These are phyloP conservation scores for Labeo catla DNA, from an alignment of 2,113 vertebrate genomes.

Conservation along the genomic window DNA sequence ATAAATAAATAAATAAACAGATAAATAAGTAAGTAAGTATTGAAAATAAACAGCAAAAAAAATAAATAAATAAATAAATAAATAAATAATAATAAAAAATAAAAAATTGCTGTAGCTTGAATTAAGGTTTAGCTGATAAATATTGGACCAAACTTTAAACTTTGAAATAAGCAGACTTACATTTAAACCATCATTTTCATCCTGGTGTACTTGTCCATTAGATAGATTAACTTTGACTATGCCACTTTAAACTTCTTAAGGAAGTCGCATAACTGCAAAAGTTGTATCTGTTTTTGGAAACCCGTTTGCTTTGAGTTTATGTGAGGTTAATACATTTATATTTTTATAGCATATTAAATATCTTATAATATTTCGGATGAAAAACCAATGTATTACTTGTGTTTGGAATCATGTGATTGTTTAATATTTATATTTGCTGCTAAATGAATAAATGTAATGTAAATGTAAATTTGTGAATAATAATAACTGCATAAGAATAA, in stretches of 20 bases:
- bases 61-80: too few relatives aligned
- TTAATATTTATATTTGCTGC: too few relatives aligned
- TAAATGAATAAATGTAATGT: too few relatives aligned
- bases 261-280: neutral
- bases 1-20: too few relatives aligned
- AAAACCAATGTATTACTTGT: neutral
- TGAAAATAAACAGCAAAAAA: too few relatives aligned
- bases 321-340: neutral
- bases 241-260: neutral
- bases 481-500: neutral
- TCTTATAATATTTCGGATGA: neutral
- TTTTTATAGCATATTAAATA: neutral
- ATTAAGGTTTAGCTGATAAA: neutral
- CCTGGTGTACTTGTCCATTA: too few relatives aligned
- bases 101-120: too few relatives aligned
- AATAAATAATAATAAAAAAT: too few relatives aligned
- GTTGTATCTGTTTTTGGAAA: neutral
- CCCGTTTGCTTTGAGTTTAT: neutral
- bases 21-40: too few relatives aligned
- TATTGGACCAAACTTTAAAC: neutral
- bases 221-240: neutral
- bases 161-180: neutral
- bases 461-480: neutral
- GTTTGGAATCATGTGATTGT: neutral
- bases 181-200: neutral